phyloP scores from a whole-genome alignment of 2,888 invertebrate species.

The Lycaena phlaeas region DNA sequence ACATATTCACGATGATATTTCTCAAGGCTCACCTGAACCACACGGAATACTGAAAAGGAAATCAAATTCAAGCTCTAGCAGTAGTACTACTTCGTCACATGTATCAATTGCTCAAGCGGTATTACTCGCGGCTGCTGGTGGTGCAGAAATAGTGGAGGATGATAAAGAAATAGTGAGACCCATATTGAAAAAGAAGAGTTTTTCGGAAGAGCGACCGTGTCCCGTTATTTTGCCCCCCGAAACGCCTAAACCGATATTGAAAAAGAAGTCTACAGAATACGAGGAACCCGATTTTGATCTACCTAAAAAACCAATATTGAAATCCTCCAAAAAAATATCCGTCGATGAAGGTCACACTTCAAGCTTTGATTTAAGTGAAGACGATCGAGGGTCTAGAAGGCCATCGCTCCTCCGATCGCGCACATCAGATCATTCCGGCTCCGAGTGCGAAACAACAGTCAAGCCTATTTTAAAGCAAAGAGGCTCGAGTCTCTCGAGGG shows the following conservation, averaged over 20 bases:
- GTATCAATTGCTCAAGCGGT: constrained; percentile 80
- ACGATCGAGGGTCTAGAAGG: constrained; percentile 69
- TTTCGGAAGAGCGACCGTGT: constrained; percentile 77
- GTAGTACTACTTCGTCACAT: constrained; percentile 76
- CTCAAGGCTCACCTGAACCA: constrained; percentile 77
- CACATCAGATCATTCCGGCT: constrained; percentile 67
- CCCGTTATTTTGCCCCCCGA: constrained; percentile 56
- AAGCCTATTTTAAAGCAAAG: constrained; percentile 79
- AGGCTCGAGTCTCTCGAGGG: constrained; percentile 72
- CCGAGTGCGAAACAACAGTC: constrained; percentile 71
- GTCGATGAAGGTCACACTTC: constrained; percentile 74
- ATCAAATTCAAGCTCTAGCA: constrained; percentile 79
- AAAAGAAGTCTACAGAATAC: constrained; percentile 87
- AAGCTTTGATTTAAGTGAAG: constrained; percentile 70
- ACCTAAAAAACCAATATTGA: constrained; percentile 84
- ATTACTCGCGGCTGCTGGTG: constrained; percentile 76
- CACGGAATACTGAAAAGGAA: constrained; percentile 87
- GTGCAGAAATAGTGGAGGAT: constrained; percentile 68
- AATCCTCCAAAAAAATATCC: constrained; percentile 78
- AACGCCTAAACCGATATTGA: constrained; percentile 84
- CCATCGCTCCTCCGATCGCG: constrained; percentile 71
- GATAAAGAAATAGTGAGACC: constrained; percentile 79
- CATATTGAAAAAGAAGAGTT: constrained; percentile 87
- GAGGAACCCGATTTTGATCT: constrained; percentile 82
- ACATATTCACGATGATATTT: constrained; percentile 74